phyloP scores from a whole-genome alignment of 2,113 vertebrate species.

The Nesogale talazaci region DNA sequence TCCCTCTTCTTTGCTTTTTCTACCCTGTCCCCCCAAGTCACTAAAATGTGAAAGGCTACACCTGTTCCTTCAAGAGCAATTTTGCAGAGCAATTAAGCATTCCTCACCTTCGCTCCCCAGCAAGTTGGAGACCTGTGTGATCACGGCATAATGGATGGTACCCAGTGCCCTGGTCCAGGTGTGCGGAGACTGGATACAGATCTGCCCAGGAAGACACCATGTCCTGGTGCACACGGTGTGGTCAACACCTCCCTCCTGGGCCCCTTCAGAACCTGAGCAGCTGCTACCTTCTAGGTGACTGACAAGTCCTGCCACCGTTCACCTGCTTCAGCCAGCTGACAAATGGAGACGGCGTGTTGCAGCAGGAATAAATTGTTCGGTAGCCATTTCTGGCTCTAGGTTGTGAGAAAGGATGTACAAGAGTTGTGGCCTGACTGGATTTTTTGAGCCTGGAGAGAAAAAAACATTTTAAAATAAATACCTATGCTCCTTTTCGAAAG shows the following conservation, averaged over 20 bases:
- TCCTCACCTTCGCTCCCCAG: constrained; percentile 62
- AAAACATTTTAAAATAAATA: constrained; percentile 52
- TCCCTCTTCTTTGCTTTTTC: neutral
- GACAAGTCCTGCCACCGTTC: neutral
- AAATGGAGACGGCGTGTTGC: neutral
- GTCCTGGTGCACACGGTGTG: neutral
- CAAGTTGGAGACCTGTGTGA: constrained; percentile 55
- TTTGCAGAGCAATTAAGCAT: constrained; percentile 71
- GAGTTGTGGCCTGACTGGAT: neutral
- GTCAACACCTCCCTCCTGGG: neutral
- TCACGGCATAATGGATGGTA: constrained; percentile 58
- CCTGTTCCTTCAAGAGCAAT: constrained; percentile 65
- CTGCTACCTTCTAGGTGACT: constrained; percentile 67
- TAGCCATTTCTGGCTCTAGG: neutral
- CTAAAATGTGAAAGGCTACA: constrained; percentile 70
- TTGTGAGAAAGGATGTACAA: neutral
- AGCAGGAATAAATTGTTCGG: constrained; percentile 39
- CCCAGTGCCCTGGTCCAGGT: constrained; percentile 48
- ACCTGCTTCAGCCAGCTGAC: constrained; percentile 55
- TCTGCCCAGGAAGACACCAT: neutral
- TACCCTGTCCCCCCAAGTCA: constrained; percentile 53
- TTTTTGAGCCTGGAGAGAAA: constrained; percentile 37
- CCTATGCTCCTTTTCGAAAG: constrained; percentile 5
- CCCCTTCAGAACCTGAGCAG: constrained; percentile 49
- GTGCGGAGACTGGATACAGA: constrained; percentile 10